Conservation (phyloP, 1,140 invertebrate genomes). For the Scylla paramamosain region DNA sequence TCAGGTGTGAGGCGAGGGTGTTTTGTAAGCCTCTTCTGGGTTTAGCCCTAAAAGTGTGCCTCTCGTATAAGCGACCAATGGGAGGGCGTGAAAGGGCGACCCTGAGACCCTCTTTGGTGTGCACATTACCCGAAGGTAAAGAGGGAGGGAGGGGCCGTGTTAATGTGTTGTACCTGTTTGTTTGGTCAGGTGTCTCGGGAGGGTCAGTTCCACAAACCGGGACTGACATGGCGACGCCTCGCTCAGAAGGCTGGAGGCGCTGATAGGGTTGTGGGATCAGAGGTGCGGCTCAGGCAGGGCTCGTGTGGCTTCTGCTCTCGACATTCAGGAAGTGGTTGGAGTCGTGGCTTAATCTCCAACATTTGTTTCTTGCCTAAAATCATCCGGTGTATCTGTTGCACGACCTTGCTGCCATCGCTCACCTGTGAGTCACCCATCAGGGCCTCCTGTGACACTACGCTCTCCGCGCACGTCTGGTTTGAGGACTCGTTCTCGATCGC, state of each 20-base stretch:
- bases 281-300: no score
- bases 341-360: background rate
- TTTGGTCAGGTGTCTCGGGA: constrained; percentile 26
- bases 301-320: background rate
- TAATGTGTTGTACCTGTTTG: background rate
- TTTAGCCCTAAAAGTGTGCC: constrained; percentile 13
- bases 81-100: background rate
- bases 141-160: background rate
- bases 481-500: no score
- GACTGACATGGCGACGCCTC: background rate
- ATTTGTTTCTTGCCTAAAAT: background rate
- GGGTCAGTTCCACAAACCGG: background rate
- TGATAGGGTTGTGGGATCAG: no score
- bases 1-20: background rate
- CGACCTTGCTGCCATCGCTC: background rate
- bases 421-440: background rate
- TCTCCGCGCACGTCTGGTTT: no score
- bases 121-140: constrained; percentile 5
- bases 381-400: background rate
- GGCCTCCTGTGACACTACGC: no score
- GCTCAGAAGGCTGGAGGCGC: no score
- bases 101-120: background rate
- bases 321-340: constrained; percentile 1
- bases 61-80: background rate
- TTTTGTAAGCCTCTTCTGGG: background rate